Base-by-base conservation (phyloP, 2,113 vertebrate species). In the Brachyhypopomus gauderio region DNA sequence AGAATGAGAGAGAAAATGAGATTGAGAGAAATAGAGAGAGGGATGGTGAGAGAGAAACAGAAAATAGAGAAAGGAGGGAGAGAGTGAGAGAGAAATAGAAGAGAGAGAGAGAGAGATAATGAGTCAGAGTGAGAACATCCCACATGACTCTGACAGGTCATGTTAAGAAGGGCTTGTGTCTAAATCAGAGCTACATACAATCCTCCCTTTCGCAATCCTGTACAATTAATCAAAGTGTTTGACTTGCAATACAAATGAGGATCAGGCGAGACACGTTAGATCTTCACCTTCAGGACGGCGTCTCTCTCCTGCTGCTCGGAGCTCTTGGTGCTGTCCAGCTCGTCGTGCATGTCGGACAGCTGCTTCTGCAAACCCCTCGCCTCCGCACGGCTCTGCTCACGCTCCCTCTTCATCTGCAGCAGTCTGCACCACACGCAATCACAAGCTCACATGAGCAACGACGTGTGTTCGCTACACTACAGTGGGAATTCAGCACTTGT, bases 321-420 rank as follows among this genome's bases (percentile, higher is more conserved):
- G 25, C 83, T 91, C 82, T 95, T 96, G 6, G 95, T 93, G 0
- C 80, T 92, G 88, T 99, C 97, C 87, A 99, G 89, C 83, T 98
- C 97, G 52, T 99, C 97, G 0, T 99, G 98, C 96, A 98, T 98
- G 79, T 99, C 97, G 0, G 97, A 99, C 11, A 99, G 96, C 88
- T 99, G 97, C 85, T 96, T 96, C 88, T 98, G 95, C 80, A 99
- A 93, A 86, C 97, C 97, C 83, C 95, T 92, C 89, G 98, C 95
- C 90, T 98, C 95, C 0, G 91, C 94, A 86, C 96, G 96, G 72
- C 93, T 92, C 77, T 95, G 91, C 5, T 96, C 96, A 81, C 93
- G 91, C 34, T 98, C 97, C 86, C 94, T 94, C 85, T 95, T 97
- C 85, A 97, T 92, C 91, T 95, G 93, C 80, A 93, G 93, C 82